Conservation (phyloP, 2,113 vertebrate genomes). For the Oreotragus oreotragus region DNA sequence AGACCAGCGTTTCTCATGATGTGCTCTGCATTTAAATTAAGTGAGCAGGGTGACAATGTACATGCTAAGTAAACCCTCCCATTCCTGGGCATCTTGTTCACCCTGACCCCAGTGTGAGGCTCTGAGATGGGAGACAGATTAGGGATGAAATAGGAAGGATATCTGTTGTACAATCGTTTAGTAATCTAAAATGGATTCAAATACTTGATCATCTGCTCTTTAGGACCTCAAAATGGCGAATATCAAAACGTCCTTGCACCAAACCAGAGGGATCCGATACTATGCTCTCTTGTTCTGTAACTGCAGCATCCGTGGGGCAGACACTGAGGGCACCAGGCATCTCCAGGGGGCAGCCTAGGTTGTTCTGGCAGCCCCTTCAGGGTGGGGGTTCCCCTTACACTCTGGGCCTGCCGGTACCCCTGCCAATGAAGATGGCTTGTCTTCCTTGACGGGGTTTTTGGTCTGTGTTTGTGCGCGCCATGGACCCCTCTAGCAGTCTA, state of each 20-base stretch:
- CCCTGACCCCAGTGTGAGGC: background rate
- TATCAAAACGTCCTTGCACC: background rate
- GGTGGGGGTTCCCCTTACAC: fast-evolving
- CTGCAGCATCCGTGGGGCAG: background rate
- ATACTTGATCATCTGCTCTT: background rate
- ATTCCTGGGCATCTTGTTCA: background rate
- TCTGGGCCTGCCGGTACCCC: too few relatives aligned
- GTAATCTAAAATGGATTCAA: background rate
- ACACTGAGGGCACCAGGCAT: fast-evolving
- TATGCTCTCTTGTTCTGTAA: background rate
- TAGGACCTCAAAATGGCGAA: background rate
- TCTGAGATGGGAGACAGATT: background rate
- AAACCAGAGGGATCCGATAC: background rate
- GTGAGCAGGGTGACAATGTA: background rate
- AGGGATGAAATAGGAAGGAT: background rate
- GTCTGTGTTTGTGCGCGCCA: background rate
- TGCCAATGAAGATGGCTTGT: background rate
- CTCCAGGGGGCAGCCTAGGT: background rate
- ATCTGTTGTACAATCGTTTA: background rate
- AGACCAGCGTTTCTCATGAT: background rate
- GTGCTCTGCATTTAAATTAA: background rate
- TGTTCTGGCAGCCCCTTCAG: too few relatives aligned
- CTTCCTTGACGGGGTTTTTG: background rate
- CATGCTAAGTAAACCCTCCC: background rate
- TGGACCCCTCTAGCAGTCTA: background rate